Evolutionary conservation across 2,113 vertebrate species (phyloP).

Genomic region (Chrysemys picta): DNA sequence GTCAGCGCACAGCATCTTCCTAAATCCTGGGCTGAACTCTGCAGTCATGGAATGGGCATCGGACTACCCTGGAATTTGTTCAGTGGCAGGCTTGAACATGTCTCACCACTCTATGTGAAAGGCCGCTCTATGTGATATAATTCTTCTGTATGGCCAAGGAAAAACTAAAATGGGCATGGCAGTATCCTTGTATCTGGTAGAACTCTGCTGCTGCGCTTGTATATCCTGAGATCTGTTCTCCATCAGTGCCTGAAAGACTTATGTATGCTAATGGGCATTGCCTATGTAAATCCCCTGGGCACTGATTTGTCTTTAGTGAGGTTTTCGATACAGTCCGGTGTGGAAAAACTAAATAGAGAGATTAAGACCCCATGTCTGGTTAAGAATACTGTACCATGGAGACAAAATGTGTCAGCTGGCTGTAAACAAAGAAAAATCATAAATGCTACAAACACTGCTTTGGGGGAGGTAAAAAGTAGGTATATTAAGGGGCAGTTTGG

Average conservation of each 20-base stretch:
- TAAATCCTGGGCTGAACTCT: background rate
- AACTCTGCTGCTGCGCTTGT: background rate
- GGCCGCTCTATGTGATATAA: background rate
- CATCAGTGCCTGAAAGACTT: background rate
- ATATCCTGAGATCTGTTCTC: background rate
- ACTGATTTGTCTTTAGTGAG: background rate
- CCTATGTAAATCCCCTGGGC: constrained; percentile 17
- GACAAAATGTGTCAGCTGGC: background rate
- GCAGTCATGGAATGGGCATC: background rate
- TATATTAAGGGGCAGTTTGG: background rate
- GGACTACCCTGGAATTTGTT: background rate
- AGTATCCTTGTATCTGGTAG: background rate
- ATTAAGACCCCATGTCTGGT: background rate
- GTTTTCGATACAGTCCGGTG: background rate
- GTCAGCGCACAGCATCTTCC: background rate
- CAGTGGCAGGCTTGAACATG: background rate
- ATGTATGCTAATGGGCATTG: constrained; percentile 31
- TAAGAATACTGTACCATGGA: background rate
- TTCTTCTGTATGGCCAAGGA: background rate
- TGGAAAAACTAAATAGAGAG: background rate
- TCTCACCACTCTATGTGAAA: too few relatives aligned
- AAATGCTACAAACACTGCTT: background rate
- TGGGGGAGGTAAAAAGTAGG: background rate
- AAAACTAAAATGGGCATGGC: background rate
- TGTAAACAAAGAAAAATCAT: background rate